Conservation (phyloP, 2,113 vertebrate species). For the Rhinolophus sinicus region DNA sequence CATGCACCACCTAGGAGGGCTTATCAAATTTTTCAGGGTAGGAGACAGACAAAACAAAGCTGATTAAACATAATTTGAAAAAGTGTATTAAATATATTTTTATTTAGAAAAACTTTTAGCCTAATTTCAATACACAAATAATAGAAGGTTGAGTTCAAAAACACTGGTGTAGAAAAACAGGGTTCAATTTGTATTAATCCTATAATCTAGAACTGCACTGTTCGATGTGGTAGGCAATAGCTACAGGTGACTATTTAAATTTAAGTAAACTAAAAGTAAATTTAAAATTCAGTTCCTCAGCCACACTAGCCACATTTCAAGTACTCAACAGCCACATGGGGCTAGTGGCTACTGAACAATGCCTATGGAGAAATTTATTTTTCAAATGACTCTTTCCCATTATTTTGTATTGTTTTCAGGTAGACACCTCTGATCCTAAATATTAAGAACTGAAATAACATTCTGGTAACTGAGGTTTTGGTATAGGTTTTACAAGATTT, state of each 20-base stretch:
- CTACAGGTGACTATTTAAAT: neutral
- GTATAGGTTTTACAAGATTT: constrained; percentile 49
- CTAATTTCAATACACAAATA: constrained; percentile 61
- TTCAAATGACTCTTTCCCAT: constrained; percentile 34
- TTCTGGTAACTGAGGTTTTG: constrained; percentile 51
- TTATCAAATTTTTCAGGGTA: constrained; percentile 48
- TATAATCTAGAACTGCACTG: neutral
- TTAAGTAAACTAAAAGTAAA: constrained; percentile 41
- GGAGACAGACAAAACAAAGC: constrained; percentile 33
- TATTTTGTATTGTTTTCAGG: constrained; percentile 49
- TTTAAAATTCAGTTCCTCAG: constrained; percentile 36
- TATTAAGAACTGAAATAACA: constrained; percentile 48
- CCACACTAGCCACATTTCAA: constrained; percentile 35
- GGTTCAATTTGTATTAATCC: constrained; percentile 2
- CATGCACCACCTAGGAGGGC: neutral
- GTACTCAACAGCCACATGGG: neutral
- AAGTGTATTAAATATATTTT: constrained; percentile 20
- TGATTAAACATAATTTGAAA: constrained; percentile 22
- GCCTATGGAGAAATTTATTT: neutral
- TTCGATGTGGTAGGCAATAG: constrained; percentile 5
- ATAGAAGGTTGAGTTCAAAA: constrained; percentile 1
- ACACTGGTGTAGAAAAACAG: neutral
- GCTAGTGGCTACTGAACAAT: neutral
- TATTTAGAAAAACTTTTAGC: constrained; percentile 48
- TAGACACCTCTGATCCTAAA: constrained; percentile 4